phyloP scores from a whole-genome alignment of 2,888 invertebrate genomes.

The Hybos culiciformis region DNA sequence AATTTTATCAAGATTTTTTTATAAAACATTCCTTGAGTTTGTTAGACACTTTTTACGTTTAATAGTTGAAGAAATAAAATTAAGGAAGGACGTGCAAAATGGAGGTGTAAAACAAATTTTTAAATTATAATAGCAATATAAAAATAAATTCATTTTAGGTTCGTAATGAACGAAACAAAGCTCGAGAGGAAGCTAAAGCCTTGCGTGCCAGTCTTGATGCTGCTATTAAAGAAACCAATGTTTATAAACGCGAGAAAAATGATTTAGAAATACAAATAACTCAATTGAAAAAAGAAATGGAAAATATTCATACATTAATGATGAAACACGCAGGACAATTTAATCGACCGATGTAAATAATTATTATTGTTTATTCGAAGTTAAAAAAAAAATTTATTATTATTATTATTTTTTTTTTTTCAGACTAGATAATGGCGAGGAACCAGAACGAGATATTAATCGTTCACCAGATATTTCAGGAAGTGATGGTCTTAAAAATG shows the following conservation, averaged over 20 bases:
- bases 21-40: too few species aligned
- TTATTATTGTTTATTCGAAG: background rate
- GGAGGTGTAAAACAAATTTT: background rate
- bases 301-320: slow-evolving; percentile 54
- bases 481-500: slow-evolving; percentile 36
- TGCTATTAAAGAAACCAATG: slow-evolving; percentile 58
- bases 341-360: slow-evolving; percentile 35
- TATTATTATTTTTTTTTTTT: background rate
- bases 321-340: slow-evolving; percentile 58
- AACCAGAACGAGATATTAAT: slow-evolving; percentile 32
- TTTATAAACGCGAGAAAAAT: slow-evolving; percentile 62
- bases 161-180: slow-evolving; percentile 83
- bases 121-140: background rate
- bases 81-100: too few species aligned
- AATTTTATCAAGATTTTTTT: too few species aligned
- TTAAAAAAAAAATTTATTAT: background rate
- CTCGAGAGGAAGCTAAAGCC: slow-evolving; percentile 78
- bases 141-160: slow-evolving; percentile 35
- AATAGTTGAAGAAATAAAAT: too few species aligned
- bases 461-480: slow-evolving; percentile 35
- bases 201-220: slow-evolving; percentile 67
- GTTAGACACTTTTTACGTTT: too few species aligned
- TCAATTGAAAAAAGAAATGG: slow-evolving; percentile 66
- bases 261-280: slow-evolving; percentile 64
- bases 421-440: slow-evolving; percentile 25